phyloP scores from a whole-genome alignment of 1,140 invertebrate genomes.

The Ylistrum balloti region DNA sequence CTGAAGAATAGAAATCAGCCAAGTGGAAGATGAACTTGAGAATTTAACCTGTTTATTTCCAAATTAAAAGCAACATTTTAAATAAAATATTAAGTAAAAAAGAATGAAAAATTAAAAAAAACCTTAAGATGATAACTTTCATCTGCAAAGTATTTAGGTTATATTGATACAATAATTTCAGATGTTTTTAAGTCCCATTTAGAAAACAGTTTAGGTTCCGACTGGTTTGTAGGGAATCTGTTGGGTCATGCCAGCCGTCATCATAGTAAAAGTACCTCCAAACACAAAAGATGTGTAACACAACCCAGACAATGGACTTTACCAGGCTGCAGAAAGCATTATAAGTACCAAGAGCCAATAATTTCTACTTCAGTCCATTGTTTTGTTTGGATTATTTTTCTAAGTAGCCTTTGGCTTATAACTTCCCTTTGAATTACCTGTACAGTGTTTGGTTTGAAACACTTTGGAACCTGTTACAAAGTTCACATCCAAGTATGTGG shows the following conservation, averaged over 20 bases:
- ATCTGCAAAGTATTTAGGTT: too few relatives aligned
- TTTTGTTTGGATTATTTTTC: not conserved
- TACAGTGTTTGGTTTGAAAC: not conserved
- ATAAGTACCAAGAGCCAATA: not conserved
- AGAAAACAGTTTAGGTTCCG: too few relatives aligned
- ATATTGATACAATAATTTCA: too few relatives aligned
- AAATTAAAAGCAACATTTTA: too few relatives aligned
- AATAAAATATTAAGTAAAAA: too few relatives aligned
- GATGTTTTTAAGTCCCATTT: too few relatives aligned
- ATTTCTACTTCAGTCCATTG: not conserved
- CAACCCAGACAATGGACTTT: not conserved
- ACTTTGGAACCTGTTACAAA: not conserved
- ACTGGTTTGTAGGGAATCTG: constrained; percentile 4
- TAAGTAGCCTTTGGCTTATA: constrained; percentile 24
- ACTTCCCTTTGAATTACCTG: not conserved
- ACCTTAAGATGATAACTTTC: too few relatives aligned
- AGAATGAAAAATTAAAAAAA: too few relatives aligned
- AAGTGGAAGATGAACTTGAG: too few relatives aligned
- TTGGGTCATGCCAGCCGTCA: constrained; percentile 1
- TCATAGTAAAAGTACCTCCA: constrained; percentile 27
- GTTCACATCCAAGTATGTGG: not conserved
- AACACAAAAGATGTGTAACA: constrained; percentile 29
- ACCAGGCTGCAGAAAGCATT: constrained; percentile 26
- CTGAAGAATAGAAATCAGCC: too few relatives aligned
- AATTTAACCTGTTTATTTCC: too few relatives aligned